Evolutionary conservation across 2,113 vertebrate genomes (phyloP).

Genomic region (Forbesichthys papilliferus): DNA sequence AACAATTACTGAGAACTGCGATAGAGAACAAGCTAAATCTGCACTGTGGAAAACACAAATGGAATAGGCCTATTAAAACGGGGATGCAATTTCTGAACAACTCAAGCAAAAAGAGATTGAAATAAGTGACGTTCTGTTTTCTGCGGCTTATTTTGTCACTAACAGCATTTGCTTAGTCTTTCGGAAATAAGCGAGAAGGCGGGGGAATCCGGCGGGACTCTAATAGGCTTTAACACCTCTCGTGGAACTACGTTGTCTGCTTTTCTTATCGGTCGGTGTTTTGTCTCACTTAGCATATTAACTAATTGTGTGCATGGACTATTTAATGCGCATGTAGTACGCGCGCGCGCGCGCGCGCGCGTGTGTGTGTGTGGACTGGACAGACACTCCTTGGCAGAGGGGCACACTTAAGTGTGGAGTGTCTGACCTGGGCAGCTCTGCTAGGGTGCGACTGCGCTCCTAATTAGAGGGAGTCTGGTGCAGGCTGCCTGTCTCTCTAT

Average conservation of each 20-base stretch:
- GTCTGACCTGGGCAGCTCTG: conserved; percentile 61
- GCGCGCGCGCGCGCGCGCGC: background rate
- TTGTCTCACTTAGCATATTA: conserved; percentile 66
- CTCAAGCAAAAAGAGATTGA: conserved; percentile 75
- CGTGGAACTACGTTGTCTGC: conserved; percentile 55
- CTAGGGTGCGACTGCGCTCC: conserved; percentile 59
- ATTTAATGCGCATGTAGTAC: conserved; percentile 9
- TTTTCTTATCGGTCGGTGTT: conserved; percentile 61
- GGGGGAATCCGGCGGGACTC: conserved; percentile 34
- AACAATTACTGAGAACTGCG: conserved; percentile 30
- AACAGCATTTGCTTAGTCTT: conserved; percentile 74
- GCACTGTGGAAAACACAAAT: conserved; percentile 28
- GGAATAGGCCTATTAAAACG: conserved; percentile 41
- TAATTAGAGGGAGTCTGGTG: conserved; percentile 73
- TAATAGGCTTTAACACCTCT: conserved; percentile 58
- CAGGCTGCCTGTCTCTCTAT: conserved; percentile 67
- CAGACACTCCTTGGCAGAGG: conserved; percentile 52
- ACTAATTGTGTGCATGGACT: conserved; percentile 49
- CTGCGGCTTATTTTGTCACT: conserved; percentile 40
- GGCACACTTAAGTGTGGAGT: conserved; percentile 74
- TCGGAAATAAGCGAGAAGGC: conserved; percentile 69
- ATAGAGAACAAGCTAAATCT: background rate
- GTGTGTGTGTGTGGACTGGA: conserved; percentile 1
- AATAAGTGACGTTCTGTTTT: conserved; percentile 68
- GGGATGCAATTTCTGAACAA: conserved; percentile 56